A percentile compares a stretch with the other conserved stretches of the same genome.
These are phyloP conservation scores for Hecatera dysodea DNA, from an alignment of 2,888 invertebrate species.

Conservation along the genomic window DNA sequence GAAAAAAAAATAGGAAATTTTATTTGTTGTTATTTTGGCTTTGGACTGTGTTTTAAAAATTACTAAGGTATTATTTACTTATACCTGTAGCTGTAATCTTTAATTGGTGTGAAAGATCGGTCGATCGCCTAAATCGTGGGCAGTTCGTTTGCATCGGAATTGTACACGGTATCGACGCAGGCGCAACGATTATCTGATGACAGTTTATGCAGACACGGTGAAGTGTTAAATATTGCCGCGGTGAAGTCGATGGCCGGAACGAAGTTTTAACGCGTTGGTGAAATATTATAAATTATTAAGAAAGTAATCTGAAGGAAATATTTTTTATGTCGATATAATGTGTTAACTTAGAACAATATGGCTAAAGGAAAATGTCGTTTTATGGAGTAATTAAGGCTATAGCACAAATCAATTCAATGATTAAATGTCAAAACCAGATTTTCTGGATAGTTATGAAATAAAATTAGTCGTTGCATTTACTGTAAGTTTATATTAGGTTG, in stretches of 20 bases:
- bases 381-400: neutral
- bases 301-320: neutral
- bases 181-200: conserved; percentile 12
- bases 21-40: conserved; percentile 14
- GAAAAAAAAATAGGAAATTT: conserved; percentile 42
- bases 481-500: neutral
- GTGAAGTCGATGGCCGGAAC: conserved; percentile 21
- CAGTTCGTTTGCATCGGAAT: conserved; percentile 34
- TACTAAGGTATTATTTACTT: neutral
- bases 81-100: conserved; percentile 5
- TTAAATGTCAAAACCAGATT: neutral
- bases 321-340: neutral
- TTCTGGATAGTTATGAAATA: neutral
- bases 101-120: conserved; percentile 41
- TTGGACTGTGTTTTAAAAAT: neutral
- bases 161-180: conserved; percentile 16
- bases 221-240: conserved; percentile 17
- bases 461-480: conserved; percentile 13
- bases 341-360: neutral
- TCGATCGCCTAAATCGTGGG: conserved; percentile 31
- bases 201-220: conserved; percentile 15
- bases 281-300: neutral
- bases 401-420: neutral
- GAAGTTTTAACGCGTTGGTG: neutral
- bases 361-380: neutral